Evolutionary conservation across 1,140 invertebrate genomes (phyloP), one percentile per base, ranked within the genome.

Genomic region (Drosophila funebris): DNA sequence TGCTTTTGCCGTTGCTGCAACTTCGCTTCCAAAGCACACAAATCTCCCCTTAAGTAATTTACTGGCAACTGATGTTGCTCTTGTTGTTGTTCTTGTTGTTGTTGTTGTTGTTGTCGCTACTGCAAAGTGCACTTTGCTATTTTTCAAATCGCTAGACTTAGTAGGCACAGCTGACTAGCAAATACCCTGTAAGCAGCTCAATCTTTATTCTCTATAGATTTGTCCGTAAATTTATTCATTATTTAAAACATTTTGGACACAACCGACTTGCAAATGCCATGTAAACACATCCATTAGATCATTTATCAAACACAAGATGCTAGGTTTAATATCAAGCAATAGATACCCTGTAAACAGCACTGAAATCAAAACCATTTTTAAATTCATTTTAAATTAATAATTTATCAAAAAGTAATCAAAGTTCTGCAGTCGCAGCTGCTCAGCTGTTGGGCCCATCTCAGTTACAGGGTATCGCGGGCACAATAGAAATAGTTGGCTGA

Each of bases 41-140:
- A 84, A 78, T 84, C 76, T 78, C 72, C 71, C 66, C 68, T 64
- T 71, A 85, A 87, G 82, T 82, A 88, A 85, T 85, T 85, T 88
- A 82, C 78, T 82, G 73, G 60, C 77, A 84, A 81, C 68, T 80
- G 54, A 39, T 58, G 58, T 22, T 71, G 24, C 29, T 57, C 20
- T 31, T 62, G 48, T 53, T 70, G 57, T 36, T 41, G 43, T 16
- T 48, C 18, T 29, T 58, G 29, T n/a, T 57, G 14, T 44, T 29
- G 44, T 48, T 62, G 58, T 53, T 70, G 48, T 36, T 52, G 43
- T 27, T 53, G 53, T 53, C 64, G n/a, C 37, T 75, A 37, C 58
- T 64, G 68, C 63, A 78, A 82, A 87, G 78, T 87, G 82, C 82
- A 78, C 78, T 87, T 72, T 66, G 83, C 78, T 67, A 87, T 88